Evolutionary conservation across 2,113 vertebrate genomes (phyloP), one percentile per base, ranked within the genome.

Genomic region (Sapajus apella): DNA sequence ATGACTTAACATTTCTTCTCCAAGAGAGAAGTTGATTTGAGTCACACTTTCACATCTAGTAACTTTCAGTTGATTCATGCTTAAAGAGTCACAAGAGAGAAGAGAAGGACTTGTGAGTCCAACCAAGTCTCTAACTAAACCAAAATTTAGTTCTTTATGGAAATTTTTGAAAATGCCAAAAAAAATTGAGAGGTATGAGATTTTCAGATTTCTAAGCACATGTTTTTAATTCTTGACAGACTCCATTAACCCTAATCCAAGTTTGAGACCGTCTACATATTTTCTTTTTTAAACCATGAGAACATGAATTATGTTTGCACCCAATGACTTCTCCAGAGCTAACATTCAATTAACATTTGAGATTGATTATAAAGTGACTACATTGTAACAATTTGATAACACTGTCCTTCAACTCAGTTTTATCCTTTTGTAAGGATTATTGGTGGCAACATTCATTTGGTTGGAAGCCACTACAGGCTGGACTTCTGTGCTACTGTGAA

Each of bases 1-100:
- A 80, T 80, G 88, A 94, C 47, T 94, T 92, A 81, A 77, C 18
- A 87, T 95, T 81, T 95, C 68, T 93, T 58, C 72, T 87, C 25
- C 70, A 92, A 96, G 94, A 97, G 61, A 98, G 98, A 98, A 97
- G 96, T 96, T 94, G 96, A 96, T 96, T 52, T 97, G 97, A 96
- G 94, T 97, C 90, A 97, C 50, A 82, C 90, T 98, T 97, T 98
- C 98, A 98, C 94, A 98, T 98, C 96, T 98, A 97, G 97, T 98
- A 97, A 95, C 77, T 93, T 70, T 89, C 84, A 91, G 86, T 86
- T 97, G 96, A 97, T 97, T 95, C 97, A 88, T 92, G 50, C 66
- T 96, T 97, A 96, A 96, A 96, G 47, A 56, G 30, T 68, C 76
- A 88, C 0, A 30, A 76, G 52, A 81, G 61, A 58, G 47, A 72